Conservation (phyloP, 1,140 invertebrate genomes). For the Pseudomyrmex cubaensis region DNA sequence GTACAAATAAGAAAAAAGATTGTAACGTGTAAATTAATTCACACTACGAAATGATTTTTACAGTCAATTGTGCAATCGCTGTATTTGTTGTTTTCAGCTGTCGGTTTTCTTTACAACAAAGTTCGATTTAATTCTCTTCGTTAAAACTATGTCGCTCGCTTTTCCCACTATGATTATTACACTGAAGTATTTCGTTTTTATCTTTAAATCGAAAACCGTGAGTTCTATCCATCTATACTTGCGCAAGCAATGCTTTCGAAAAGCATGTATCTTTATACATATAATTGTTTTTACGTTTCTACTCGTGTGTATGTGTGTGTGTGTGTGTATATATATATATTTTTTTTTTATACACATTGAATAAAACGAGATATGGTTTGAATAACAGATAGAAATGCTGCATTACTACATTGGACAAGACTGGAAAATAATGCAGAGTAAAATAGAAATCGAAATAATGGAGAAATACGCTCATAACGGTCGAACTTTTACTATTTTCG, state of each 20-base stretch:
- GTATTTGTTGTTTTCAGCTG: neutral
- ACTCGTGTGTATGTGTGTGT: neutral
- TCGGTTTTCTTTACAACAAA: neutral
- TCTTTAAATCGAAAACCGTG: neutral
- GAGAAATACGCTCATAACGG: neutral
- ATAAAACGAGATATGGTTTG: neutral
- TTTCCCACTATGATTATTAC: neutral
- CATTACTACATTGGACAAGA: neutral
- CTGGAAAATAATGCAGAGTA: neutral
- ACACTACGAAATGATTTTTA: neutral
- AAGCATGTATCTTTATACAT: too few species aligned
- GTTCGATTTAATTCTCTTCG: neutral
- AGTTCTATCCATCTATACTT: neutral
- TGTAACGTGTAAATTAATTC: neutral
- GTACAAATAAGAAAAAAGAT: neutral
- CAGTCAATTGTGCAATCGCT: neutral
- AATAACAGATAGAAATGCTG: slow-evolving; percentile 1
- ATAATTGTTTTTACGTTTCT: neutral
- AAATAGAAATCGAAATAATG: slow-evolving; percentile 24
- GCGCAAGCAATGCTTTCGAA: too few species aligned
- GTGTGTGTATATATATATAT: too few species aligned
- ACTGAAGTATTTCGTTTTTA: neutral
- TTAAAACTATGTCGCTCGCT: neutral
- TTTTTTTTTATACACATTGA: too few species aligned
- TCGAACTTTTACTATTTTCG: too few species aligned